Evolutionary conservation across 2,113 vertebrate genomes (phyloP).

Genomic region (Apeltes quadracus): DNA sequence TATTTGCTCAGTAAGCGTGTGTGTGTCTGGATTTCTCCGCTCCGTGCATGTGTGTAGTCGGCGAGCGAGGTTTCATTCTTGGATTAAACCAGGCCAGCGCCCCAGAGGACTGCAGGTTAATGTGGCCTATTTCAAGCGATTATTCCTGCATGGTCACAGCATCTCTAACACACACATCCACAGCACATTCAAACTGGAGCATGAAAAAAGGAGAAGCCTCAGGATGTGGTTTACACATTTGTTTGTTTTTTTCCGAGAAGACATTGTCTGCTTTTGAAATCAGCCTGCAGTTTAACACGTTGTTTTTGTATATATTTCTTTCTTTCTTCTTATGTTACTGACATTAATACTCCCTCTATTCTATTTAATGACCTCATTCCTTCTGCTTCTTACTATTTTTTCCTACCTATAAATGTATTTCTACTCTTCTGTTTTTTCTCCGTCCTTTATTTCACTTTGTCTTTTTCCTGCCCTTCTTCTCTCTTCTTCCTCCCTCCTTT

Average conservation of each 20-base stretch:
- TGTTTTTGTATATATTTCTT: background rate
- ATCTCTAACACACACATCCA: conserved; percentile 34
- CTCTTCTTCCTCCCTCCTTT: conserved; percentile 8
- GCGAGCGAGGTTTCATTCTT: conserved; percentile 50
- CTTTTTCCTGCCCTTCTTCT: background rate
- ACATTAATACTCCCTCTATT: background rate
- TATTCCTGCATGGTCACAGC: conserved; percentile 70
- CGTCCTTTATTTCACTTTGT: conserved; percentile 9
- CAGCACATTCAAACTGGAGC: conserved; percentile 23
- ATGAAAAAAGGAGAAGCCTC: conserved; percentile 15
- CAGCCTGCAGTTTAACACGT: conserved; percentile 22
- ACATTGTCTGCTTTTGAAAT: conserved; percentile 28
- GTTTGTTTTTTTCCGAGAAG: conserved; percentile 26
- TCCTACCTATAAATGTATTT: background rate
- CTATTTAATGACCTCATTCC: background rate
- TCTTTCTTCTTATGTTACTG: background rate
- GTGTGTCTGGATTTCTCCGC: conserved; percentile 23
- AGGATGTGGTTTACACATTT: conserved; percentile 31
- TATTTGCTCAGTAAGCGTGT: conserved; percentile 2
- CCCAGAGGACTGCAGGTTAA: conserved; percentile 78
- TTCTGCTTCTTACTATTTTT: conserved; percentile 4
- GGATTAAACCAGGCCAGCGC: conserved; percentile 74
- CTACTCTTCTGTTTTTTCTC: background rate
- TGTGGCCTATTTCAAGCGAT: conserved; percentile 75
- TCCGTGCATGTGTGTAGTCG: conserved; percentile 46